phyloP scores from a whole-genome alignment of 2,113 vertebrate species.

The Herpetotheres cachinnans region DNA sequence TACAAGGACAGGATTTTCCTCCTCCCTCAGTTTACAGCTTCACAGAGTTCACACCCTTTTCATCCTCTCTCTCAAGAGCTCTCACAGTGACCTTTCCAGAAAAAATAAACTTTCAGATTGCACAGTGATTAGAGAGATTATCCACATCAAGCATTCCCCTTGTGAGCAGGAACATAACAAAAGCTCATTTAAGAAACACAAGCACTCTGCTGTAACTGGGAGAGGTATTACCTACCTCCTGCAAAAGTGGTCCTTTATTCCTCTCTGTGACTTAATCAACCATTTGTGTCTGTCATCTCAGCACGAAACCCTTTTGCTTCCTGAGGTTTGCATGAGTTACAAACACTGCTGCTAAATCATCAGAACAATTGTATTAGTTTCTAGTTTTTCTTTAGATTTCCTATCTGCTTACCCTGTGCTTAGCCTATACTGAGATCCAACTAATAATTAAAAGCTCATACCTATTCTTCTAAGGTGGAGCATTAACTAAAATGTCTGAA shows the following conservation, averaged over 20 bases:
- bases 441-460: background rate
- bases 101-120: conserved; percentile 35
- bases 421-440: background rate
- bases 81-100: background rate
- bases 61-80: background rate
- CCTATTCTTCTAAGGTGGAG: background rate
- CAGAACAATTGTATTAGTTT: background rate
- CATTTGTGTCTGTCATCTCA: background rate
- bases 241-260: background rate
- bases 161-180: background rate
- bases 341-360: background rate
- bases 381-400: background rate
- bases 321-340: background rate
- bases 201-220: background rate
- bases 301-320: background rate
- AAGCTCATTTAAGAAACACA: conserved; percentile 5
- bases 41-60: conserved; percentile 22
- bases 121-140: conserved; percentile 16
- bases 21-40: background rate
- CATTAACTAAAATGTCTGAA: background rate
- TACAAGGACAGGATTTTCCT: background rate
- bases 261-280: background rate
- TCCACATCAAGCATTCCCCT: background rate
- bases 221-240: background rate
- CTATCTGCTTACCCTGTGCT: background rate